A percentile compares a stretch with the other conserved stretches of the same genome.
These are phyloP conservation scores for Dolomedes plantarius DNA, from an alignment of 2,888 invertebrate species.

Conservation along the genomic window DNA sequence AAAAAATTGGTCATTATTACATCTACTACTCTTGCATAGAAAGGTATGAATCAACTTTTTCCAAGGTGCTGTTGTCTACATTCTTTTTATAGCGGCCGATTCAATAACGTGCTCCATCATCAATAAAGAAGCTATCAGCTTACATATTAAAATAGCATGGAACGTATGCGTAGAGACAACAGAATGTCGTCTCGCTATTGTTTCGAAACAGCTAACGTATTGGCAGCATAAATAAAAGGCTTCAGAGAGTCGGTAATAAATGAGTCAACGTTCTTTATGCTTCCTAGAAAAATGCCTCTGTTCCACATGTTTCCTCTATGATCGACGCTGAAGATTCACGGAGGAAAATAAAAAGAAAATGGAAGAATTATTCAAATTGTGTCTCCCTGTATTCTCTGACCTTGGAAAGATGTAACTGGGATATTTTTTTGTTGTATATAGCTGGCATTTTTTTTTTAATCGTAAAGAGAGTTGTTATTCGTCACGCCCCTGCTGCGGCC, in stretches of 20 bases:
- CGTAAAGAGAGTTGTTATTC: not conserved
- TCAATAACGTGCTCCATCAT: no score
- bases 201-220: no score
- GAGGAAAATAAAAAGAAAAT: not conserved
- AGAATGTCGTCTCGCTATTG: no score
- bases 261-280: not conserved
- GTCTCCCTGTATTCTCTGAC: not conserved
- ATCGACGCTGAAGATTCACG: not conserved
- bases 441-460: not conserved
- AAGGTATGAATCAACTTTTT: no score
- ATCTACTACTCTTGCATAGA: no score
- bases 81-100: no score
- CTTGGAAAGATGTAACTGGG: not conserved
- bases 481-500: slow-evolving; percentile 5
- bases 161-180: no score
- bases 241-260: not conserved
- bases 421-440: not conserved
- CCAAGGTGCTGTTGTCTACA: no score
- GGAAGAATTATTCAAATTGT: not conserved
- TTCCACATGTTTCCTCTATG: not conserved
- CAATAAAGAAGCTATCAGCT: no score
- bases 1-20: no score
- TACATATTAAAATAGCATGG: no score
- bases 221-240: not conserved
- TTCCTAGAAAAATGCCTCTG: not conserved